Evolutionary conservation across 1,140 invertebrate genomes (phyloP), one percentile per base, ranked within the genome.

Genomic region (Drosophila virilis): DNA sequence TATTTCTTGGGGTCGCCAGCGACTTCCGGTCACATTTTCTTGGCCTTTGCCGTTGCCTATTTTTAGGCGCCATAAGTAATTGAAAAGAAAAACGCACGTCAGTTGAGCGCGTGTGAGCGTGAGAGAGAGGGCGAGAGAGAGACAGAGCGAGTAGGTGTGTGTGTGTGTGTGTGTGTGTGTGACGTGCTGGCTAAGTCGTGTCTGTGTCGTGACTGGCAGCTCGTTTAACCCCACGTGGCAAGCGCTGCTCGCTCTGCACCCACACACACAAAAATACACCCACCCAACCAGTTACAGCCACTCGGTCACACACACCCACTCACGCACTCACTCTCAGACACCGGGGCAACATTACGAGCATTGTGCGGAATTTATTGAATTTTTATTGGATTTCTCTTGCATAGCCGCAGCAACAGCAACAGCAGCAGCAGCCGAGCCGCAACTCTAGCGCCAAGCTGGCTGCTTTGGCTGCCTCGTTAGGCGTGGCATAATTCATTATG

Each of bases 401-500:
- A 57, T 64, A 48, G 65, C 55, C 52, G 70, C n/a, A 33, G 33
- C n/a, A n/a, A n/a, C n/a, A n/a, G n/a, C n/a, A 28, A 32, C 40
- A 48, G 52, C 50, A 33, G 70, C n/a, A 33, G 33, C n/a, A 28
- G 37, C 40, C 17, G 17, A 48, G 52, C 50, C 17, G 59, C 33
- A 77, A 42, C 59, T 72, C 51, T 45, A 72, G 64, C 62, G 65
- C 78, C 65, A 57, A 13, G 78, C 59, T 84, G 84, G 85, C 84
- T 84, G 85, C 80, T 88, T 73, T 75, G 77, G 22, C 62, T 68
- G 55, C 67, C 68, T 84, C 80, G 85, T 79, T 88, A 84, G 84
- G 84, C 84, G 84, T 89, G 84, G 84, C 84, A 89, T 89, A 88
- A 88, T 88, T 88, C 84, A 88, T 88, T 88, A 88, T 88, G 80